Percentiles rank a stretch among this genome's conserved stretches.
These are phyloP conservation scores for Lasioglossum villosulum DNA, from an alignment of 2,888 invertebrate genomes.

Conservation along the genomic window DNA sequence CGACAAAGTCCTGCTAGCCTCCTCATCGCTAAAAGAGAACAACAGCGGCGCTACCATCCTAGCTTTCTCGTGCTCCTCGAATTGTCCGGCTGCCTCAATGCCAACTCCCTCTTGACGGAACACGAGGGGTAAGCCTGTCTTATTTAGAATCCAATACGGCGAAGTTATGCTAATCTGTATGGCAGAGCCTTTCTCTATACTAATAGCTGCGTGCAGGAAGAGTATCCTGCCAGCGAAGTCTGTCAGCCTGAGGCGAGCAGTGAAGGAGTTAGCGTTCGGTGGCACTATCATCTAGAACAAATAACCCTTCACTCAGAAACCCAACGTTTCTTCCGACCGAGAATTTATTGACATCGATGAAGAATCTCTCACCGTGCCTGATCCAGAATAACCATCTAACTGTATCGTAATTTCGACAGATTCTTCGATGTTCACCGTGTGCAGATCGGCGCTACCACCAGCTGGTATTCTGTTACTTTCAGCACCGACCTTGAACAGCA, in stretches of 20 bases:
- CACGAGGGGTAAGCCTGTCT: slow-evolving; percentile 97
- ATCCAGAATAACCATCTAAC: slow-evolving; percentile 93
- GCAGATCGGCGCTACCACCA: slow-evolving; percentile 84
- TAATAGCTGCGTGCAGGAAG: slow-evolving; percentile 90
- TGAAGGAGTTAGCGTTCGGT: slow-evolving; percentile 85
- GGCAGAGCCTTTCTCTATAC: slow-evolving; percentile 87
- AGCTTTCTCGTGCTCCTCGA: slow-evolving; percentile 97
- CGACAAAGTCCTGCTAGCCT: slow-evolving; percentile 91
- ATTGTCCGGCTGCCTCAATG: slow-evolving; percentile 94
- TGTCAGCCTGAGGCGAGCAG: slow-evolving; percentile 89
- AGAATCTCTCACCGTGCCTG: slow-evolving; percentile 86
- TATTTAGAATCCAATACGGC: slow-evolving; percentile 98
- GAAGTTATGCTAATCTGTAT: slow-evolving; percentile 90
- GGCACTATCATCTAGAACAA: slow-evolving; percentile 77
- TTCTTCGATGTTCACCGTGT: slow-evolving; percentile 87
- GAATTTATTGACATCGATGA: background rate
- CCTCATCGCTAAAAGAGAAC: slow-evolving; percentile 96
- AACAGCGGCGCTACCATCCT: slow-evolving; percentile 96
- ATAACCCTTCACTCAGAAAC: background rate
- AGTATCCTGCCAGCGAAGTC: slow-evolving; percentile 91
- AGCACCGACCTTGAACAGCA: slow-evolving; percentile 87
- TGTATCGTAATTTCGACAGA: slow-evolving; percentile 90
- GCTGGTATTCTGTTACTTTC: slow-evolving; percentile 85
- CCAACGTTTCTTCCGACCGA: background rate
- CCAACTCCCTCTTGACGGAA: slow-evolving; percentile 95